phyloP scores from a whole-genome alignment of 92 coral and sea anemone genomes.

The Ricordea florida region DNA sequence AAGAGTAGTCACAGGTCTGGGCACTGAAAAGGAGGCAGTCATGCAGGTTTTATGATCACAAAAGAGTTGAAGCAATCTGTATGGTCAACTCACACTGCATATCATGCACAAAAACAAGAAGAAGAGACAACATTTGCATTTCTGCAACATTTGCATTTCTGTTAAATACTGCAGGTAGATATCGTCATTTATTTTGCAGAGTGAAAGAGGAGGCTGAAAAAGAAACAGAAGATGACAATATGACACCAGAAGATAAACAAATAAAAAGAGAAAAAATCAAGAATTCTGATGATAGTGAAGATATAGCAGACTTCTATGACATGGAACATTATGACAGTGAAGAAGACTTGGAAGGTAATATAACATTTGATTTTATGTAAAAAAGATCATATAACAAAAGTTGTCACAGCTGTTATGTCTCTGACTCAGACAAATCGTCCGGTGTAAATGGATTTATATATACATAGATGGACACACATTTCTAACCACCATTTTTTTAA shows the following conservation, averaged over 20 bases:
- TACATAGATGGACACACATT: too few relatives aligned
- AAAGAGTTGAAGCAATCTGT: too few relatives aligned
- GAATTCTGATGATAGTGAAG: slow-evolving; percentile 59
- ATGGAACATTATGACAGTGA: slow-evolving; percentile 88
- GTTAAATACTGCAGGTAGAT: not conserved
- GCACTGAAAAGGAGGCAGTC: too few relatives aligned
- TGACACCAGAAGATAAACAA: not conserved
- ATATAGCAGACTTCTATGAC: slow-evolving; percentile 76
- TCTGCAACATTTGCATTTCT: not conserved
- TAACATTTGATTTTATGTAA: not conserved
- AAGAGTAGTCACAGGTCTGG: too few relatives aligned
- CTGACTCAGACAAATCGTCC: too few relatives aligned
- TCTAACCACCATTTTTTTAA: too few relatives aligned
- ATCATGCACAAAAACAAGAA: too few relatives aligned
- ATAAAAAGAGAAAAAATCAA: not conserved
- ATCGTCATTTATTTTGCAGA: slow-evolving; percentile 24
- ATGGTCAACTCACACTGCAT: too few relatives aligned
- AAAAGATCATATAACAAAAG: not conserved
- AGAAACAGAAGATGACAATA: slow-evolving; percentile 10
- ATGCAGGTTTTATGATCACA: too few relatives aligned
- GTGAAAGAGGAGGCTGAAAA: slow-evolving; percentile 47
- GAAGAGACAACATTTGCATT: too few relatives aligned
- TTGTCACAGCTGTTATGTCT: too few relatives aligned
- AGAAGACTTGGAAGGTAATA: slow-evolving; percentile 83
- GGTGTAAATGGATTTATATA: too few relatives aligned